A percentile compares a stretch with the other conserved stretches of the same genome.
Evolutionary conservation across 2,797 vertebrate species (phyloP).

Genomic region (Sandelia bainsii): DNA sequence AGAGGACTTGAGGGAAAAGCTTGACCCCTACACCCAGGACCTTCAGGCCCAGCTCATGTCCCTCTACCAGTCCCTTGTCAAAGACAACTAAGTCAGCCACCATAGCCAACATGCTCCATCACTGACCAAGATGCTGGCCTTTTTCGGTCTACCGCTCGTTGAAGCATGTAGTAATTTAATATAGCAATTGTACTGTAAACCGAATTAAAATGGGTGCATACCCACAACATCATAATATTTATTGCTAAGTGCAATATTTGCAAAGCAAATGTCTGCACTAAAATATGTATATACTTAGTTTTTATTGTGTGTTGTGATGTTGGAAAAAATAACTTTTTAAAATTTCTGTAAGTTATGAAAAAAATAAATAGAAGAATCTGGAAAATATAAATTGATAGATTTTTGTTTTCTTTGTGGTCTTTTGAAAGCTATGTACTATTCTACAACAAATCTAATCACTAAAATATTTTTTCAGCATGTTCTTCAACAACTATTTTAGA

Average conservation of each 20-base stretch:
- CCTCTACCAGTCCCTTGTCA: constrained; percentile 76
- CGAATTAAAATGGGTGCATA: constrained; percentile 31
- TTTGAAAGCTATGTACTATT: neutral
- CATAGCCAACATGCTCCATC: neutral
- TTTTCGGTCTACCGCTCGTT: constrained; percentile 51
- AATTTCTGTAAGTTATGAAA: constrained; percentile 63
- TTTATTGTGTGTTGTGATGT: constrained; percentile 55
- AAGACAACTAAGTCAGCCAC: constrained; percentile 63
- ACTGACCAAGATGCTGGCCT: constrained; percentile 21
- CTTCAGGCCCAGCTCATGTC: constrained; percentile 77
- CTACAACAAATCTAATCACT: neutral
- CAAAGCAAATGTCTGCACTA: constrained; percentile 50
- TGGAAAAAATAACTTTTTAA: constrained; percentile 41
- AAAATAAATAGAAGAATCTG: constrained; percentile 57
- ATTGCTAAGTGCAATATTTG: constrained; percentile 58
- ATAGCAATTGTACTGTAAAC: constrained; percentile 55
- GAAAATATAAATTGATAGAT: neutral
- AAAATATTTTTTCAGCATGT: neutral
- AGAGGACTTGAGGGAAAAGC: constrained; percentile 82
- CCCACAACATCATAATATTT: constrained; percentile 62
- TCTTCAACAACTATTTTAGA: neutral
- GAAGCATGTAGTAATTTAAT: constrained; percentile 39
- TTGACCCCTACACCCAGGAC: constrained; percentile 82
- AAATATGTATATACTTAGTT: constrained; percentile 70
- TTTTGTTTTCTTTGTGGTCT: neutral